Conservation (phyloP, 2,113 vertebrate genomes). For the Verasper variegatus region DNA sequence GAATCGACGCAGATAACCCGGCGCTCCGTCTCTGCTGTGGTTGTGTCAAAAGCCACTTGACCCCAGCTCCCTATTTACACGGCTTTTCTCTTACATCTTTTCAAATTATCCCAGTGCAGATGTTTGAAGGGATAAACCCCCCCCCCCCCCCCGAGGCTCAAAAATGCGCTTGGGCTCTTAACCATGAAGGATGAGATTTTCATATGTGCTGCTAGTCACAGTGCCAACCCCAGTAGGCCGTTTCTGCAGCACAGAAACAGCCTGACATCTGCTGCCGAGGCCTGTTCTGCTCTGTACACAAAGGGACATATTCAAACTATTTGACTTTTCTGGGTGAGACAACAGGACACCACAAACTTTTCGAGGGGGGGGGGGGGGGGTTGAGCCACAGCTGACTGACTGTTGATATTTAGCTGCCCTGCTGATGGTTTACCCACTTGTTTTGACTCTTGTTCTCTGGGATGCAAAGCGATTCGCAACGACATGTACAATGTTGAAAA, state of each 20-base stretch:
- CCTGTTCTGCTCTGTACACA: neutral
- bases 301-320: slow-evolving; percentile 12
- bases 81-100: neutral
- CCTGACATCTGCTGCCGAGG: slow-evolving; percentile 14
- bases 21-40: neutral
- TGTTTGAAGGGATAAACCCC: neutral
- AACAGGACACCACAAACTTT: slow-evolving; percentile 13
- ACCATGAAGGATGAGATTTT: slow-evolving; percentile 17
- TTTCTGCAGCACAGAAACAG: neutral
- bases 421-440: neutral
- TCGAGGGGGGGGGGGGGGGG: neutral
- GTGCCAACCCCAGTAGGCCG: too few species aligned
- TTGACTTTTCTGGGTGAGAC: slow-evolving; percentile 23
- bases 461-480: neutral
- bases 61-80: neutral
- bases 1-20: neutral
- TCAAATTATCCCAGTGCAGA: neutral
- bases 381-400: slow-evolving; percentile 8
- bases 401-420: neutral
- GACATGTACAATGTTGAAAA: slow-evolving; percentile 3
- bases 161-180: neutral
- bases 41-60: slow-evolving; percentile 6
- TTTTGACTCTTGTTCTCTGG: slow-evolving; percentile 1
- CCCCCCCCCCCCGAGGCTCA: neutral
- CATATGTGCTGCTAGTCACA: neutral